Base-by-base conservation (phyloP, 2,113 vertebrate genomes). In the Pelecanoides urinatrix region DNA sequence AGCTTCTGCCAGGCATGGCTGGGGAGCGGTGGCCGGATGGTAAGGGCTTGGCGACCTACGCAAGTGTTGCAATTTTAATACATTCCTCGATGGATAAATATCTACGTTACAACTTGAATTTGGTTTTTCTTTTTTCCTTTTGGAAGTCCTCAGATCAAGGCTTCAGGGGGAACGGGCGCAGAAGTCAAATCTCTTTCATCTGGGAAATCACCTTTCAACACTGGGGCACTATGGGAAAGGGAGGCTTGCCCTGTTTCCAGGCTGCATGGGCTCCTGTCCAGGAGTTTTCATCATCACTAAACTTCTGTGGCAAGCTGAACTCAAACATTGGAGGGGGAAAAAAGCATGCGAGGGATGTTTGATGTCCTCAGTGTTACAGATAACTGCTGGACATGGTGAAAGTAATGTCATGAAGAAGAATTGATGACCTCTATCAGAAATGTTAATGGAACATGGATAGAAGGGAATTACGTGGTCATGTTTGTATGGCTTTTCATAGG, bases 401-500 rank as follows among this genome's bases (percentile, higher is more conserved):
- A 90, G 90, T 27, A 87, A 84, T 0, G 0, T 66, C 87, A 84
- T 52, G 79, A 92, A 74, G 72, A 73, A 67, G 45, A 82, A 91
- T 17, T 85, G 55, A 94, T 84, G 42, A 85, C 79, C 36, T 92
- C 62, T 59, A 81, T 81, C 83, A 92, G 86, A 93, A 95, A 86
- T 59, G 75, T 47, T 95, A 94, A 94, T 86, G 83, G 92, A 93
- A 95, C 30, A 30, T 87, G 92, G 71, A 92, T 95, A 76, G 89
- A 89, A 49, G 66, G 47, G 74, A 95, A 92, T 95, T 92, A 95
- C 44, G 47, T 53, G 66, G 65, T 79, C 70, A 82, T 91, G 73
- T 96, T 96, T 95, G 81, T 92, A 82, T 86, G 91, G 80, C 62
- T 95, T 94, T 94, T 85, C 66, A 38, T 59, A 79, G 45, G 87